These are phyloP conservation scores for cat (Felis catus) DNA, from an alignment of 2,113 vertebrate species.

Conservation along the genomic window DNA sequence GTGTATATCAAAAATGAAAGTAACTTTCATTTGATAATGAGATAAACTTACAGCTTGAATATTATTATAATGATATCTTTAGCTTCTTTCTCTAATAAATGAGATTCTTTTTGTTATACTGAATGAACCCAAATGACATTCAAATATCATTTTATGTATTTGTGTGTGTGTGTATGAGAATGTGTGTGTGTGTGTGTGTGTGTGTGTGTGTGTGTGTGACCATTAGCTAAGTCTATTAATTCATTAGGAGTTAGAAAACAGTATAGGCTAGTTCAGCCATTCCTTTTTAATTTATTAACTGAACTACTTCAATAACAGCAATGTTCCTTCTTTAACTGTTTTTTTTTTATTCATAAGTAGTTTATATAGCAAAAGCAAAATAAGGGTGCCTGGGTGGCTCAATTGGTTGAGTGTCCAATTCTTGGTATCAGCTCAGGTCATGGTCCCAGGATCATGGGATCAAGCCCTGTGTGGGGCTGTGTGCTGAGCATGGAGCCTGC, in stretches of 20 bases:
- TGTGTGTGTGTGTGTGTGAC: not conserved
- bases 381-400: not conserved
- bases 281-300: conserved; percentile 55
- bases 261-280: not conserved
- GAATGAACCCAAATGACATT: not conserved
- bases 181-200: accelerated
- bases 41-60: not conserved
- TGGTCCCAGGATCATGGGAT: no score
- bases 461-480: no score
- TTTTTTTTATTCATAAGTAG: conserved; percentile 12
- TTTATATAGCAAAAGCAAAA: not conserved
- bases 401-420: no score
- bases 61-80: not conserved
- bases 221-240: conserved; percentile 61
- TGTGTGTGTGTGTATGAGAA: not conserved
- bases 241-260: conserved; percentile 33
- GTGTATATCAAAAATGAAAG: not conserved
- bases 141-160: not conserved
- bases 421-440: no score
- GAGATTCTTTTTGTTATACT: not conserved
- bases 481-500: no score
- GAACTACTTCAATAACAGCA: conserved; percentile 35
- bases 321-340: conserved; percentile 10
- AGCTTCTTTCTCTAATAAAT: not conserved
- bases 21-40: not conserved